Conservation (phyloP, 1,140 invertebrate species). For the Sesamia nonagrioides region DNA sequence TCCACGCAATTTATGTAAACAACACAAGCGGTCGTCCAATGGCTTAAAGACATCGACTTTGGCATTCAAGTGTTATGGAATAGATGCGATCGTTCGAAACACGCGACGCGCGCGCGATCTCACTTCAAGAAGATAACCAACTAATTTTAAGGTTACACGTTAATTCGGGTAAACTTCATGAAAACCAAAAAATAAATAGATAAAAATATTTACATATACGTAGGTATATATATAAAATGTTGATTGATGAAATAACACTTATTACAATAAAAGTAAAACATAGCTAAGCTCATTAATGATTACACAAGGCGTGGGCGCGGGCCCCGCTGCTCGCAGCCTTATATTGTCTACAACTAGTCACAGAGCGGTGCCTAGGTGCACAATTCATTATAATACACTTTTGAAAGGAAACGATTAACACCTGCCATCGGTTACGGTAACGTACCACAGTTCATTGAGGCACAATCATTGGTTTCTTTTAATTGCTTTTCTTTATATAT, state of each 20-base stretch:
- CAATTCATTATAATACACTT: slow-evolving; percentile 75
- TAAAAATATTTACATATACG: slow-evolving; percentile 80
- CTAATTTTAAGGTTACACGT: slow-evolving; percentile 67
- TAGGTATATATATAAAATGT: slow-evolving; percentile 83
- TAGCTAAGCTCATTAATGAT: slow-evolving; percentile 87
- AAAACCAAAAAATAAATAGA: slow-evolving; percentile 79
- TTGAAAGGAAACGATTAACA: slow-evolving; percentile 77
- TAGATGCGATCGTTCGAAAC: slow-evolving; percentile 59
- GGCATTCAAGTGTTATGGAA: slow-evolving; percentile 82
- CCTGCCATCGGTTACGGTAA: slow-evolving; percentile 85
- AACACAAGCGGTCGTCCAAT: slow-evolving; percentile 73
- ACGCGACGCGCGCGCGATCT: slow-evolving; percentile 54
- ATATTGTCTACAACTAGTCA: slow-evolving; percentile 74
- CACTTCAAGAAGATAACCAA: slow-evolving; percentile 67
- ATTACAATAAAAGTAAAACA: slow-evolving; percentile 84
- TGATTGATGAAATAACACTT: slow-evolving; percentile 87
- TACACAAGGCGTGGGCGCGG: slow-evolving; percentile 79
- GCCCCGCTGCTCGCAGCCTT: slow-evolving; percentile 72
- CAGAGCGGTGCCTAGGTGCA: slow-evolving; percentile 69
- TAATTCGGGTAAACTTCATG: slow-evolving; percentile 85
- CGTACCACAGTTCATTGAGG: slow-evolving; percentile 88
- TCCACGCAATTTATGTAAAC: slow-evolving; percentile 71
- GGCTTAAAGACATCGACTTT: slow-evolving; percentile 83
- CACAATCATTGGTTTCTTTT: slow-evolving; percentile 87
- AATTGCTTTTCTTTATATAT: slow-evolving; percentile 81